Percentiles rank a stretch among this genome's conserved stretches.
Evolutionary conservation across 1,140 invertebrate genomes (phyloP).

Genomic region (Drosophila yakuba): DNA sequence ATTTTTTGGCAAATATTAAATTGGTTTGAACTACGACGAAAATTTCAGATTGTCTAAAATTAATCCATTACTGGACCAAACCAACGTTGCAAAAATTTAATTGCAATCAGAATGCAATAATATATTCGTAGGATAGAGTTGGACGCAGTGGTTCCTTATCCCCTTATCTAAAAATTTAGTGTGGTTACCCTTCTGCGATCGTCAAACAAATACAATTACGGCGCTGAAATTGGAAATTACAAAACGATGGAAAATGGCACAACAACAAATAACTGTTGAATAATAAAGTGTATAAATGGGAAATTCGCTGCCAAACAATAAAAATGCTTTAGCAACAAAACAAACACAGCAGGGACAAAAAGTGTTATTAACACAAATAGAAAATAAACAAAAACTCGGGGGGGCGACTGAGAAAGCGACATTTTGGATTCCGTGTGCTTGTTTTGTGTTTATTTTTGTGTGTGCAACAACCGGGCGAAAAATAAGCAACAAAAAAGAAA

Average conservation of each 20-base stretch:
- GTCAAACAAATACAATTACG: constrained; percentile 13
- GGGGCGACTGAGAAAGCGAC: constrained; percentile 7
- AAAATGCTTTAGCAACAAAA: constrained; percentile 57
- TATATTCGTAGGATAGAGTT: background rate
- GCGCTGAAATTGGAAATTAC: constrained; percentile 24
- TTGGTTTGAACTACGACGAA: background rate
- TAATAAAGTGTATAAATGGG: constrained; percentile 62
- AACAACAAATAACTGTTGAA: constrained; percentile 30
- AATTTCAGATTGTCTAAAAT: background rate
- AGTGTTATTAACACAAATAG: constrained; percentile 61
- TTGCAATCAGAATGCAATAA: background rate
- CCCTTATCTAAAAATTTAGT: background rate
- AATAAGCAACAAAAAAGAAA: constrained; percentile 64
- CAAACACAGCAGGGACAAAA: constrained; percentile 34
- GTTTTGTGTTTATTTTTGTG: constrained; percentile 45
- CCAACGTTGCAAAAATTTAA: background rate
- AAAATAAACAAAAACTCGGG: constrained; percentile 49
- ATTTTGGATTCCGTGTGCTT: constrained; percentile 41
- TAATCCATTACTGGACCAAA: background rate
- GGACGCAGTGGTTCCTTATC: background rate
- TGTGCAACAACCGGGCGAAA: constrained; percentile 11
- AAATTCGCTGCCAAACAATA: constrained; percentile 57
- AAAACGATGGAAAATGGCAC: constrained; percentile 19
- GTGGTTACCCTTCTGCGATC: constrained; percentile 9
- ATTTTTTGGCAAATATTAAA: background rate